A percentile compares a stretch with the other conserved stretches of the same genome.
Conservation (phyloP, 2,113 vertebrate species). For the Elaphurus davidianus region DNA sequence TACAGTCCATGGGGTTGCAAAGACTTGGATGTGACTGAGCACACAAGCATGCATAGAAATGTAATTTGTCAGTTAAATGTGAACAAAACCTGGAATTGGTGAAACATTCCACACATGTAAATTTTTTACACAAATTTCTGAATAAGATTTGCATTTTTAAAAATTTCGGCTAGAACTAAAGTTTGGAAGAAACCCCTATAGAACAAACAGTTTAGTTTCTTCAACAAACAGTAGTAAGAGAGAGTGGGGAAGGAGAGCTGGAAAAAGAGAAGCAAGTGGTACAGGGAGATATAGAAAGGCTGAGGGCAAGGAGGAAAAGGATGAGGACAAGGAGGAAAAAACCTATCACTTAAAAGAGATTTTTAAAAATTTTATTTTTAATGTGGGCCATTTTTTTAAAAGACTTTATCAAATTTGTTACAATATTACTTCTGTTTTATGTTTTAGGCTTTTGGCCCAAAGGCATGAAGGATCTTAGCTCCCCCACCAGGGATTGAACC, state of each 20-base stretch:
- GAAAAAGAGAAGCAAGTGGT: neutral
- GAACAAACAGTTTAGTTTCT: neutral
- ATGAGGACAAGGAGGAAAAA: neutral
- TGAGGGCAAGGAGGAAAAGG: neutral
- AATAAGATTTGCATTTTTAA: neutral
- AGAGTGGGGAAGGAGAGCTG: neutral
- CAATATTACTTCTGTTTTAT: neutral
- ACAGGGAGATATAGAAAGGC: fast-evolving
- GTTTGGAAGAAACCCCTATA: neutral
- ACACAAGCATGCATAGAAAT: neutral
- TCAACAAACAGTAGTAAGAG: neutral
- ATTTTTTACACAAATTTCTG: neutral
- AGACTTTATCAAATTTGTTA: neutral
- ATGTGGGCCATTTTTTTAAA: neutral
- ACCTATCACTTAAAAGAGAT: neutral
- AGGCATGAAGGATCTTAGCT: neutral
- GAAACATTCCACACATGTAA: neutral
- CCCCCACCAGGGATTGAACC: neutral
- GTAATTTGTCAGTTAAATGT: slow-evolving; percentile 3
- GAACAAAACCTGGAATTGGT: neutral
- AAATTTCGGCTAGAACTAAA: neutral
- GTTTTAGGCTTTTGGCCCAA: neutral
- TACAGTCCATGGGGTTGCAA: neutral
- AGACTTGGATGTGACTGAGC: neutral
- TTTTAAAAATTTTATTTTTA: neutral